These are phyloP conservation scores for Brachyrhaphis roseni DNA, from an alignment of 2,797 vertebrate genomes.

Conservation along the genomic window DNA sequence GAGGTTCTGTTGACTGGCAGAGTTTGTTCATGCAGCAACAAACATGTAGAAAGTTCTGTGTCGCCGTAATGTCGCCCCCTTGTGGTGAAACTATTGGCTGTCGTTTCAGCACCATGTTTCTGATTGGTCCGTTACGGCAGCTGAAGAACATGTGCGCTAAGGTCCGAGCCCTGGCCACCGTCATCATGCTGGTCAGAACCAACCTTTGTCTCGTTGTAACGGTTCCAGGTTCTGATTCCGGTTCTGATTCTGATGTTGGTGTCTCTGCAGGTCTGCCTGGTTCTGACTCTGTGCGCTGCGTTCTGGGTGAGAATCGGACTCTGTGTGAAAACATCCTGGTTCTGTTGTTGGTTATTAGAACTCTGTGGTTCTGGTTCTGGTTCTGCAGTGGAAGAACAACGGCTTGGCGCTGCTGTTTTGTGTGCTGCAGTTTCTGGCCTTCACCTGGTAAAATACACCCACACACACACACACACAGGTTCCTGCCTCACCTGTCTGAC, in stretches of 20 bases:
- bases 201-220: accelerated
- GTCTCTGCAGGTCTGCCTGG: constrained; percentile 82
- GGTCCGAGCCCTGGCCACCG: constrained; percentile 86
- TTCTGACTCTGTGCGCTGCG: constrained; percentile 87
- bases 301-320: constrained; percentile 85
- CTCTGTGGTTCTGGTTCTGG: constrained; percentile 4
- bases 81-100: neutral
- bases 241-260: constrained; percentile 3
- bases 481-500: constrained; percentile 16
- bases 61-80: neutral
- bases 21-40: too few relatives aligned
- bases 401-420: constrained; percentile 88
- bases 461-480: neutral
- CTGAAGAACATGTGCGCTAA: constrained; percentile 91
- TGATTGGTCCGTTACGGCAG: constrained; percentile 89
- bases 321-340: neutral
- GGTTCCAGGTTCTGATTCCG: neutral
- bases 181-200: constrained; percentile 88
- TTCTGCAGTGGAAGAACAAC: constrained; percentile 82
- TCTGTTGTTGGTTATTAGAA: neutral
- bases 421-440: constrained; percentile 88
- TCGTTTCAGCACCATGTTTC: constrained; percentile 85
- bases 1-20: too few relatives aligned
- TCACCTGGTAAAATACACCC: constrained; percentile 87
- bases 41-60: too few relatives aligned